Base-by-base conservation (phyloP, 2,888 invertebrate species). In the Seira ritae region DNA sequence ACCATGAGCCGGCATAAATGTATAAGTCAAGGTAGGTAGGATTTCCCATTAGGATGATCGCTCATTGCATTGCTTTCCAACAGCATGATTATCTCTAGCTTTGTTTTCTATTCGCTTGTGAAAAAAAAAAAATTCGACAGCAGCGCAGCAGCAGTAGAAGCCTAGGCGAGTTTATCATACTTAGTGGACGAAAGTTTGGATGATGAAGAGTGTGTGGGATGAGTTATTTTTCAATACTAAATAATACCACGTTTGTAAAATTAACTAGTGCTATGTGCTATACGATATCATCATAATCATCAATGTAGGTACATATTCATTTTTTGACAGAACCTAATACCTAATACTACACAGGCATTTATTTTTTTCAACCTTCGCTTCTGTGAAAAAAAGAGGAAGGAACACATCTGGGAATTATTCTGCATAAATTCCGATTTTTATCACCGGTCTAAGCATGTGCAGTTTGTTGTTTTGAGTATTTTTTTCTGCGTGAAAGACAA, bases 21-120 rank as follows among this genome's bases (percentile, higher is more conserved):
- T 68, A 77, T 77, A 62, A 55, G 69, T 77, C 77, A 77, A 77
- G 77, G 77, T 77, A 77, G 77, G 77, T 70, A 68, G 55, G 55
- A 70, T 68, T 77, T 77, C 62, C 77, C 77, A 37, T 76, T 69
- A 68, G 67, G 10, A 31, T 31, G n/a, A n/a, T n/a, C n/a, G n/a
- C n/a, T n/a, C 42, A 55, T 12, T 55, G 55, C 55, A 55, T 55
- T 55, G 12, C 55, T 31, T 31, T 31, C 31, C 31, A 31, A 31
- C 55, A 8, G 17, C 55, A 55, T 55, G 55, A 55, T 55, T 15
- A 17, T 55, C 55, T 55, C 12, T 55, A 55, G 15, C n/a, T 55
- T 55, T 55, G 55, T 55, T 55, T 55, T 55, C 55, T 55, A 55
- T 55, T 55, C 42, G 6, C 12, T 12, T 42, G 42, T 6, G 42